Conservation (phyloP, 37 sponge, comb jelly and placozoan species). For the Tethya wilhelma region DNA sequence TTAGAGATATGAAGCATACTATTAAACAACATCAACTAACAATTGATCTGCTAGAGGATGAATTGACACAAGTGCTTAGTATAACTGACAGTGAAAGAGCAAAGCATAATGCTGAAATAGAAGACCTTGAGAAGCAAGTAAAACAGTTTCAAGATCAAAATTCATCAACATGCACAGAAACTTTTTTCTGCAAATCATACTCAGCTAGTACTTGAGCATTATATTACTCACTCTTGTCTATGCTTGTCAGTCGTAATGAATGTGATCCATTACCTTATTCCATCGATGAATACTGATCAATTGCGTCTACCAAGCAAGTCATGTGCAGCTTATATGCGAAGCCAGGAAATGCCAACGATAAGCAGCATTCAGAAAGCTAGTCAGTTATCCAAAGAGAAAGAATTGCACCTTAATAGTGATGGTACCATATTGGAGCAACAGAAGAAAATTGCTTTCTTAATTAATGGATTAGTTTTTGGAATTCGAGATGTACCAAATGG, state of each 20-base stretch:
- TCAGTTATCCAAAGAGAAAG: background rate
- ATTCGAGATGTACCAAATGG: slow-evolving; percentile 26
- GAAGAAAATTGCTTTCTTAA: slow-evolving; percentile 20
- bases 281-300: background rate
- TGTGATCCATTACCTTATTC: slow-evolving; percentile 2
- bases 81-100: background rate
- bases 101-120: background rate
- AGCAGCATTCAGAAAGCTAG: slow-evolving; percentile 9
- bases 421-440: slow-evolving; percentile 21
- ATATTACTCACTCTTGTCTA: slow-evolving; percentile 21
- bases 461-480: slow-evolving; percentile 32
- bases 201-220: background rate
- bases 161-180: background rate
- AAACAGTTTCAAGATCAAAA: background rate
- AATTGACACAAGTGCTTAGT: background rate
- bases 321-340: slow-evolving; percentile 25
- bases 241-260: background rate
- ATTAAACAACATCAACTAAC: background rate
- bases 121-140: background rate
- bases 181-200: background rate
- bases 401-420: slow-evolving; percentile 20
- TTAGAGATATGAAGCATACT: background rate
- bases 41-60: background rate
- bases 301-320: slow-evolving; percentile 9
- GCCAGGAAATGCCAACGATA: slow-evolving; percentile 20